phyloP scores from a whole-genome alignment of 2,888 invertebrate species.

The Caenorhabditis imperialis region DNA sequence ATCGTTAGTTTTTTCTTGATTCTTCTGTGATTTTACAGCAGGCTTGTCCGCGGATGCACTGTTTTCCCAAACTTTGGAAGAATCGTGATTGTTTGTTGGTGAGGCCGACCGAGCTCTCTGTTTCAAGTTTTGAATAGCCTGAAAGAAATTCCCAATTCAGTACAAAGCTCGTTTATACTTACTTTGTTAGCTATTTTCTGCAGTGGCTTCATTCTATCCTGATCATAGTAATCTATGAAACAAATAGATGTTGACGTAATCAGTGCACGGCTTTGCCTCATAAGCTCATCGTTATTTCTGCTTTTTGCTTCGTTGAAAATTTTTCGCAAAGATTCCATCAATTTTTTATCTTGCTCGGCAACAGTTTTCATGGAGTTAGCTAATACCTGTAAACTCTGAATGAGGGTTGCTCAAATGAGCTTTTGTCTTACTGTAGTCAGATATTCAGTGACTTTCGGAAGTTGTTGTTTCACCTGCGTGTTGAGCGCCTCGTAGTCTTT shows the following conservation, averaged over 20 bases:
- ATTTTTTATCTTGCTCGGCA: slow-evolving; percentile 35
- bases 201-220: slow-evolving; percentile 54
- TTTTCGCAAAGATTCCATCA: slow-evolving; percentile 47
- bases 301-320: slow-evolving; percentile 49
- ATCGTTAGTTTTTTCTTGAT: not conserved
- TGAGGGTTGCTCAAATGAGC: not conserved
- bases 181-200: slow-evolving; percentile 59
- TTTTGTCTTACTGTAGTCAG: slow-evolving; percentile 52
- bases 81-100: slow-evolving; percentile 15
- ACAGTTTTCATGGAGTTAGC: slow-evolving; percentile 58
- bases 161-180: not conserved
- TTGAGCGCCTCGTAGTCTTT: slow-evolving; percentile 74
- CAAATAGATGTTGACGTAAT: slow-evolving; percentile 28
- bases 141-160: not conserved
- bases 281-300: slow-evolving; percentile 18
- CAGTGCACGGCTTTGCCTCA: not conserved
- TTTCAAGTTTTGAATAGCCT: slow-evolving; percentile 32
- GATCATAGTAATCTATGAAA: slow-evolving; percentile 58
- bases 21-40: not conserved
- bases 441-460: slow-evolving; percentile 69
- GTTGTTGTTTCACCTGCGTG: slow-evolving; percentile 68
- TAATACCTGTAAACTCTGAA: slow-evolving; percentile 48
- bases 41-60: not conserved
- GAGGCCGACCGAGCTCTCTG: slow-evolving; percentile 49
- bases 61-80: not conserved